phyloP scores from a whole-genome alignment of 2,888 invertebrate genomes.

The Caenorhabditis sulstoni region DNA sequence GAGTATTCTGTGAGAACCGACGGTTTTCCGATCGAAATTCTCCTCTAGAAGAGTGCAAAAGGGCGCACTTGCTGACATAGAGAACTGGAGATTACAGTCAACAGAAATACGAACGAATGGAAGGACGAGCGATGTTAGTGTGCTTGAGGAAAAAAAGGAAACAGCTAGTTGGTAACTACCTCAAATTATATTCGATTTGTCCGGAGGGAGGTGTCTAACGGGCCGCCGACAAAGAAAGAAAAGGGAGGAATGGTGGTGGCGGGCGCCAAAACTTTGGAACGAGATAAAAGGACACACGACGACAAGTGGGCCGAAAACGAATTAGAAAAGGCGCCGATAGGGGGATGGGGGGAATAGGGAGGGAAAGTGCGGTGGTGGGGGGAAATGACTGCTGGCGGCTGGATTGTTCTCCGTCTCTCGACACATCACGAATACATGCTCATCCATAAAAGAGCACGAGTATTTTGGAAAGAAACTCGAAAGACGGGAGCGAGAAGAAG shows the following conservation, averaged over 20 bases:
- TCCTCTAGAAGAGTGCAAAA: background rate
- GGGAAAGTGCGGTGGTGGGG: too few relatives aligned
- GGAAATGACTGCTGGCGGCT: background rate
- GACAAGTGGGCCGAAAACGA: constrained; percentile 59
- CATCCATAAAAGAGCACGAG: constrained; percentile 58
- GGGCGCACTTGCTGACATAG: background rate
- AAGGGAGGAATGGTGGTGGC: constrained; percentile 18
- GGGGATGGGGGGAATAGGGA: constrained; percentile 6
- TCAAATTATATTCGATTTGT: constrained; percentile 42
- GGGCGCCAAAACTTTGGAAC: constrained; percentile 50
- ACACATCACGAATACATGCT: constrained; percentile 56
- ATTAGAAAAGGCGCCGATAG: constrained; percentile 41
- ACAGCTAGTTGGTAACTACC: constrained; percentile 54
- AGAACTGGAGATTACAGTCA: background rate
- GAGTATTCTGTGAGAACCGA: too few relatives aligned
- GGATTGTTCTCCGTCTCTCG: constrained; percentile 2
- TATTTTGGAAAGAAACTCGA: constrained; percentile 38
- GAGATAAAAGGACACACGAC: constrained; percentile 47
- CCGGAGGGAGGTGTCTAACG: constrained; percentile 33
- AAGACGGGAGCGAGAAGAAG: background rate
- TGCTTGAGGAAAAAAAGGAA: constrained; percentile 30
- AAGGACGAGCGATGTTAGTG: background rate
- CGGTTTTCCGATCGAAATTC: background rate
- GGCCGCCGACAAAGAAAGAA: constrained; percentile 19
- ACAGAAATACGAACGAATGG: constrained; percentile 2